Conservation (phyloP, 2,888 invertebrate species). For the Acleris emargana region DNA sequence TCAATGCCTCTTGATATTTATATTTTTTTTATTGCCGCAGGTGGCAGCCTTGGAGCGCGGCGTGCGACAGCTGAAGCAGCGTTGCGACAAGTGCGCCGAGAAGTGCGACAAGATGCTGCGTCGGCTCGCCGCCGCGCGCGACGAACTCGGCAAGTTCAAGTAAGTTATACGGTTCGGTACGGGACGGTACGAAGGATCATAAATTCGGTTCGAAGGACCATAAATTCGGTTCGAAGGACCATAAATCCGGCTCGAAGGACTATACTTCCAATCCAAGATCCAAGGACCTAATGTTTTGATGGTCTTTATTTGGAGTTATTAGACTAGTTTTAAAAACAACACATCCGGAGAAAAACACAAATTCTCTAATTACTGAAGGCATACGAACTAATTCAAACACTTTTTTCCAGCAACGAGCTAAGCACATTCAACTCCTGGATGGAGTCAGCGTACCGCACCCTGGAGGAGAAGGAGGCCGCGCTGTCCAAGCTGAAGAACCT, state of each 20-base stretch:
- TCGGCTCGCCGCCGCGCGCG: slow-evolving; percentile 90
- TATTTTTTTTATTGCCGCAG: slow-evolving; percentile 45
- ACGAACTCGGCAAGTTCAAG: slow-evolving; percentile 94
- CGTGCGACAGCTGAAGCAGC: slow-evolving; percentile 91
- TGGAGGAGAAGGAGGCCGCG: slow-evolving; percentile 94
- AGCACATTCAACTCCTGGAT: slow-evolving; percentile 93
- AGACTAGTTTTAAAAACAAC: too few species aligned
- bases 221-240: not conserved
- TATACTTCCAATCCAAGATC: too few species aligned
- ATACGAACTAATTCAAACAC: not conserved
- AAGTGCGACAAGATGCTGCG: slow-evolving; percentile 91
- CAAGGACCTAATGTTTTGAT: too few species aligned
- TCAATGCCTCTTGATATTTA: not conserved
- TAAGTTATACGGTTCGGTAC: slow-evolving; percentile 53
- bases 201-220: too few species aligned
- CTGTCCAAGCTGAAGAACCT: slow-evolving; percentile 90
- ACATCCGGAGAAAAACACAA: too few species aligned
- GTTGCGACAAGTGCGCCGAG: slow-evolving; percentile 92
- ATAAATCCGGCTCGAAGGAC: not conserved
- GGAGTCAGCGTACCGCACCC: slow-evolving; percentile 89
- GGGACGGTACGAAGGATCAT: slow-evolving; percentile 1
- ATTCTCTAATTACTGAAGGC: not conserved
- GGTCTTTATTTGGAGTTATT: too few species aligned
- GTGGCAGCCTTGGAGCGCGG: slow-evolving; percentile 94
- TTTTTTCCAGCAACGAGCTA: slow-evolving; percentile 86